Conservation (phyloP, 2,797 vertebrate species). For the Melanotaenia trifasciata region DNA sequence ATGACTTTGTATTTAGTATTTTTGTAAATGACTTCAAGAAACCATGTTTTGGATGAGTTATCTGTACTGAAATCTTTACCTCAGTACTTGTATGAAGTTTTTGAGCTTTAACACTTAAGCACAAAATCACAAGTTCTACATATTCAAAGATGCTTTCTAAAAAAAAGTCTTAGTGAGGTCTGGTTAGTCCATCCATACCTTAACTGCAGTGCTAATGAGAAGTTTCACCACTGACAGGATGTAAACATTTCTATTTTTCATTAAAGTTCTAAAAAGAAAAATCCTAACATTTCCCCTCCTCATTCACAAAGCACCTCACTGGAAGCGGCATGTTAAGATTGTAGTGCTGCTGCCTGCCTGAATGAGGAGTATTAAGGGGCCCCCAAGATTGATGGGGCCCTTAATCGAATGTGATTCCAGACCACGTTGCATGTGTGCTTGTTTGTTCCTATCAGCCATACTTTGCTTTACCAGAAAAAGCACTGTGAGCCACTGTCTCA, state of each 20-base stretch:
- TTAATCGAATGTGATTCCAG: slow-evolving; percentile 28
- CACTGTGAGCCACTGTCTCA: neutral
- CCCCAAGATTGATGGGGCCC: slow-evolving; percentile 42
- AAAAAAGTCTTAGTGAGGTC: neutral
- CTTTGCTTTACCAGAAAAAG: neutral
- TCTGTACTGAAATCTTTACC: neutral
- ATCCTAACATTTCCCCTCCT: slow-evolving; percentile 3
- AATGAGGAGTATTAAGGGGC: slow-evolving; percentile 53
- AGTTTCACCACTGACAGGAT: neutral
- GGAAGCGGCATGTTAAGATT: slow-evolving; percentile 14
- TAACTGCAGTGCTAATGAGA: neutral
- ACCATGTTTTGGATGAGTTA: neutral
- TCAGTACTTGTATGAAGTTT: neutral
- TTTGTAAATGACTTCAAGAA: neutral
- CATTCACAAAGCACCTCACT: slow-evolving; percentile 24
- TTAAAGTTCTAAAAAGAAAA: neutral
- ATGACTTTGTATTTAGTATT: neutral
- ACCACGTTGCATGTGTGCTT: slow-evolving; percentile 11
- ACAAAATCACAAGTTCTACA: neutral
- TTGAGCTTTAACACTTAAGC: neutral
- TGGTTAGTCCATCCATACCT: neutral
- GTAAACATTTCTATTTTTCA: neutral
- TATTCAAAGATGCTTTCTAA: neutral
- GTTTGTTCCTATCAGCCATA: neutral
- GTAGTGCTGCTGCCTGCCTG: slow-evolving; percentile 37